phyloP scores from a whole-genome alignment of 2,113 vertebrate genomes.

The Pluvianellus socialis region DNA sequence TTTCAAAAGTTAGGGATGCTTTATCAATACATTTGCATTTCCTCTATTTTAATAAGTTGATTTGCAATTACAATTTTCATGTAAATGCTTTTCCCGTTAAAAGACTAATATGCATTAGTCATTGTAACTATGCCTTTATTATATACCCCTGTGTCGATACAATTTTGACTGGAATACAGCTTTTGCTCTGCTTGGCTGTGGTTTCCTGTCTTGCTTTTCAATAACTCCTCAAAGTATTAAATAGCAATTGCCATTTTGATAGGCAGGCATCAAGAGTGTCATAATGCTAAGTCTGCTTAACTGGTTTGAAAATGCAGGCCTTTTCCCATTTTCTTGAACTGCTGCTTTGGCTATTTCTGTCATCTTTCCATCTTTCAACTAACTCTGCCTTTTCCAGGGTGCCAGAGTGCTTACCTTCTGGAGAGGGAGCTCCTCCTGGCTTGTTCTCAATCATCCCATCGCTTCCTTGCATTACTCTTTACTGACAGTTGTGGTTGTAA shows the following conservation, averaged over 20 bases:
- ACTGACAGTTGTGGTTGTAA: conserved; percentile 48
- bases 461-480: background rate
- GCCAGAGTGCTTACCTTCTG: background rate
- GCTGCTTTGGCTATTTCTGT: background rate
- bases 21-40: background rate
- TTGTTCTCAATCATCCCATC: background rate
- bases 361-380: background rate
- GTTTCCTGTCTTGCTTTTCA: background rate
- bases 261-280: background rate
- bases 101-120: background rate
- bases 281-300: background rate
- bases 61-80: background rate
- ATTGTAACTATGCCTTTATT: background rate
- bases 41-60: background rate
- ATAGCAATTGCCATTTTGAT: background rate
- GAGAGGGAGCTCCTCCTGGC: background rate
- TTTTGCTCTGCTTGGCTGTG: background rate
- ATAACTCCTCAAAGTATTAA: background rate
- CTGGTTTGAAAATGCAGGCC: background rate
- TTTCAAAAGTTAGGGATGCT: background rate
- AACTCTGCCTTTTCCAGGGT: background rate
- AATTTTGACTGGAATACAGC: background rate
- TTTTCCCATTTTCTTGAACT: background rate
- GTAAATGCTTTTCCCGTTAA: background rate
- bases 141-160: background rate